These are phyloP conservation scores for Smithornis capensis DNA, from an alignment of 2,113 vertebrate species.

Conservation along the genomic window DNA sequence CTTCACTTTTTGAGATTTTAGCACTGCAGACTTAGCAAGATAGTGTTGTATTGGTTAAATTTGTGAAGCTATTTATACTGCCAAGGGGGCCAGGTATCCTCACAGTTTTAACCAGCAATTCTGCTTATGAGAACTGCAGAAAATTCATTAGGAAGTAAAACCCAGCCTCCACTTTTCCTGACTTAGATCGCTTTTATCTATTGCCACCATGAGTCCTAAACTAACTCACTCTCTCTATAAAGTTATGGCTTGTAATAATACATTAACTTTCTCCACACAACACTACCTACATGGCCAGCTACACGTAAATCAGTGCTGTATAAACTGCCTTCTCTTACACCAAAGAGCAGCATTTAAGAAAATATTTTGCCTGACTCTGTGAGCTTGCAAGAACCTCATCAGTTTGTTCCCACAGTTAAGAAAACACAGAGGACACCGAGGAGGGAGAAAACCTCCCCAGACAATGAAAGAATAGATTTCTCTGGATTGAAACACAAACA, in stretches of 20 bases:
- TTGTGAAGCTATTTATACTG: neutral
- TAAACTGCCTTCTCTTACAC: neutral
- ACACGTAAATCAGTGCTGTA: neutral
- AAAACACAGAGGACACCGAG: neutral
- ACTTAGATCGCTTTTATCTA: neutral
- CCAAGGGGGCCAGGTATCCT: neutral
- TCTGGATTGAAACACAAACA: neutral
- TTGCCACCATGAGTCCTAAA: neutral
- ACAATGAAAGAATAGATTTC: neutral
- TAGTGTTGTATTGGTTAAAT: neutral
- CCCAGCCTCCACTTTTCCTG: neutral
- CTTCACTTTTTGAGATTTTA: neutral
- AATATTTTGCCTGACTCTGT: neutral
- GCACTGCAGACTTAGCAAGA: neutral
- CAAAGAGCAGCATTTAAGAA: neutral
- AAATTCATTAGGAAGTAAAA: neutral
- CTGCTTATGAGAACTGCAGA: neutral
- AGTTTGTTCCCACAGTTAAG: neutral
- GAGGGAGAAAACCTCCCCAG: neutral
- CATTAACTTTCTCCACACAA: neutral
- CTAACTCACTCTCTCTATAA: neutral
- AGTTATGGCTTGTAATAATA: neutral
- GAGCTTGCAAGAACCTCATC: neutral
- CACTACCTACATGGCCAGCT: neutral
- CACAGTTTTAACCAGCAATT: neutral